These are phyloP conservation scores for Pungitius pungitius DNA, from an alignment of 2,113 vertebrate species.

Conservation along the genomic window DNA sequence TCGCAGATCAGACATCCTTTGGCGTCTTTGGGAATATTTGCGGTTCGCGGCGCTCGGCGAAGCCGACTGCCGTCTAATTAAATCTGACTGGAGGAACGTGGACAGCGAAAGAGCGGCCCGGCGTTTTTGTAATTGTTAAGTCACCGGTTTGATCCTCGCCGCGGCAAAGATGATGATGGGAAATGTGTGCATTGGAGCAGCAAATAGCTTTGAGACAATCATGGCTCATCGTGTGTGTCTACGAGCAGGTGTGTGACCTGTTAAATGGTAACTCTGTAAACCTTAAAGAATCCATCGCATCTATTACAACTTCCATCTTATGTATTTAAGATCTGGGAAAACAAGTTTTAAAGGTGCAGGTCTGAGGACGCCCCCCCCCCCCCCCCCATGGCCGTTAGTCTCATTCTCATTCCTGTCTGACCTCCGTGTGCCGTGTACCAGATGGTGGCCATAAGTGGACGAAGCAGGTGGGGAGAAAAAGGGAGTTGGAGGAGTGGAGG, in stretches of 20 bases:
- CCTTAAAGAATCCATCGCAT: neutral
- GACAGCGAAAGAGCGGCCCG: neutral
- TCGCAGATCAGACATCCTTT: constrained; percentile 11
- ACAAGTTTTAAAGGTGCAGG: too few relatives aligned
- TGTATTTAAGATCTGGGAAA: neutral
- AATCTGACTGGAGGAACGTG: constrained; percentile 3
- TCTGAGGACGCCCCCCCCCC: too few relatives aligned
- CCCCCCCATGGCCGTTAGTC: neutral
- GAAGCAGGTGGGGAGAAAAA: constrained; percentile 6
- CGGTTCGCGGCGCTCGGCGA: constrained; percentile 28
- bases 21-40: constrained; percentile 19
- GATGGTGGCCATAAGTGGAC: neutral
- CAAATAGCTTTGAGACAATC: constrained; percentile 12
- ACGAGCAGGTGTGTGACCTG: neutral
- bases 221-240: neutral
- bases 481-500: constrained; percentile 17
- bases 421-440: neutral
- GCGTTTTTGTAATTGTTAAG: neutral
- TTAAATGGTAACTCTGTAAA: neutral
- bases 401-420: neutral
- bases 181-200: constrained; percentile 15
- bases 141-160: constrained; percentile 20
- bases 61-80: constrained; percentile 20
- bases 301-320: neutral
- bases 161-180: neutral